phyloP scores from a whole-genome alignment of 1,140 invertebrate genomes.

The Bilobella aurantiaca region DNA sequence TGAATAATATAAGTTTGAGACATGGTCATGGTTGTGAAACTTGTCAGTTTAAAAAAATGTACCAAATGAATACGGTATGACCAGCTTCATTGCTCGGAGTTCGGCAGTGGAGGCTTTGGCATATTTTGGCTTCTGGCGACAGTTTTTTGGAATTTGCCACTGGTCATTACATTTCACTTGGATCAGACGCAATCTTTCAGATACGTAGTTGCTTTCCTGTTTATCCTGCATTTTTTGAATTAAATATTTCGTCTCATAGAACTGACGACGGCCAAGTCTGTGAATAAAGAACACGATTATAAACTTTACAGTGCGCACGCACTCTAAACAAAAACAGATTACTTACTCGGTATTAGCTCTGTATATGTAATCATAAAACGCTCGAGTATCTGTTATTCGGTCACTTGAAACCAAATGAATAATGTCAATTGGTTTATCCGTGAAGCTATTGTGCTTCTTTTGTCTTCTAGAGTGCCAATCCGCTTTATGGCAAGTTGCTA shows the following conservation, averaged over 20 bases:
- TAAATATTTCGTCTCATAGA: background rate
- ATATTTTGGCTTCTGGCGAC: background rate
- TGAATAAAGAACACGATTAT: no score
- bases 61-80: background rate
- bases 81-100: background rate
- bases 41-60: background rate
- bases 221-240: background rate
- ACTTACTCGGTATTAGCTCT: constrained; percentile 5
- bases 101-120: background rate
- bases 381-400: constrained; percentile 52
- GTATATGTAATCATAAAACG: constrained; percentile 65
- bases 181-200: background rate
- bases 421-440: constrained; percentile 40
- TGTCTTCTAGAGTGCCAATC: constrained; percentile 15
- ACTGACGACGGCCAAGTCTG: background rate
- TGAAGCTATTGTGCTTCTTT: background rate
- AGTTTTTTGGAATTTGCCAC: background rate
- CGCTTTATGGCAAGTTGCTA: constrained; percentile 9
- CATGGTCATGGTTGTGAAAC: no score
- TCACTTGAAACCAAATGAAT: constrained; percentile 57
- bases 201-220: background rate
- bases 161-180: background rate
- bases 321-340: no score
- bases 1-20: no score
- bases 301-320: no score